Evolutionary conservation across 2,797 vertebrate species (phyloP).

Genomic region (Siniperca undulata): DNA sequence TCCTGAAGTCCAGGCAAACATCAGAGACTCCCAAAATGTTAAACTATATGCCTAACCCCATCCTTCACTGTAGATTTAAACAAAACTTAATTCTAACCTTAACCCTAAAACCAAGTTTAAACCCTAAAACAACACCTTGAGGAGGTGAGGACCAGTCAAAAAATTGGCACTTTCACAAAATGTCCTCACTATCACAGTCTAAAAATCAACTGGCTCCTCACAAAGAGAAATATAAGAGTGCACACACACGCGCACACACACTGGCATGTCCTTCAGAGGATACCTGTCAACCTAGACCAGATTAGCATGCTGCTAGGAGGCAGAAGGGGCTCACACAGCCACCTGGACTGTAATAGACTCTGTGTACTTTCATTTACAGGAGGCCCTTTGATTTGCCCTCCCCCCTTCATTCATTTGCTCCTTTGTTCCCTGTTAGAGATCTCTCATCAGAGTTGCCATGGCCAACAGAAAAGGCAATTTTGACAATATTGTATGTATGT

Average conservation of each 20-base stretch:
- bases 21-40: neutral
- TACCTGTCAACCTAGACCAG: slow-evolving; percentile 69
- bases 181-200: neutral
- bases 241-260: neutral
- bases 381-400: slow-evolving; percentile 62
- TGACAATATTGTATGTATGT: slow-evolving; percentile 36
- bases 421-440: slow-evolving; percentile 53
- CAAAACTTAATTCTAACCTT: neutral
- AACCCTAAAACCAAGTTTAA: neutral
- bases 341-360: slow-evolving; percentile 72
- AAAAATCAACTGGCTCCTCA: slow-evolving; percentile 7
- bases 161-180: neutral
- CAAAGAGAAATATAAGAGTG: neutral
- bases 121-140: neutral
- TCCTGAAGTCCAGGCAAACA: neutral
- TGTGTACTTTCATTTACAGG: slow-evolving; percentile 66
- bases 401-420: slow-evolving; percentile 49
- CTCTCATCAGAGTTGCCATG: slow-evolving; percentile 53
- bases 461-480: slow-evolving; percentile 40
- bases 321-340: slow-evolving; percentile 56
- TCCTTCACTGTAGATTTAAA: neutral
- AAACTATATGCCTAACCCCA: neutral
- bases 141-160: neutral
- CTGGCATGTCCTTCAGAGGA: slow-evolving; percentile 67
- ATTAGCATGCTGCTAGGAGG: slow-evolving; percentile 71